Conservation (phyloP, 92 coral and sea anemone species). For the Palythoa heliodiscus region DNA sequence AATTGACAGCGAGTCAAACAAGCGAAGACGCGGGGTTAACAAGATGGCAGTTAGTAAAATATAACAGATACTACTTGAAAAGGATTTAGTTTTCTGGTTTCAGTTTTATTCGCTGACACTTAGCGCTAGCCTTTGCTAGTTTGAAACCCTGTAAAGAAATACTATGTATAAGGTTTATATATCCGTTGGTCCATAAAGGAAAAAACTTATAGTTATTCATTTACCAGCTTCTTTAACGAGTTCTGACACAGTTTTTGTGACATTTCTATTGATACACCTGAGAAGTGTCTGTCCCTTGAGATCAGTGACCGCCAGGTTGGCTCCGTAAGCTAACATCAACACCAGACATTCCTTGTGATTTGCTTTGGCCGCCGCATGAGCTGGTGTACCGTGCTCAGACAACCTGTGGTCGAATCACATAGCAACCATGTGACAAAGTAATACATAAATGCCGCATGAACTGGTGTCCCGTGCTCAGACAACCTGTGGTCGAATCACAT, state of each 20-base stretch:
- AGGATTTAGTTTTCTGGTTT: too few species aligned
- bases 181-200: not conserved
- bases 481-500: slow-evolving; percentile 49
- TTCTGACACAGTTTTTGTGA: slow-evolving; percentile 41
- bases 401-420: slow-evolving; percentile 49
- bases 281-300: slow-evolving; percentile 67
- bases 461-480: slow-evolving; percentile 76
- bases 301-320: slow-evolving; percentile 61
- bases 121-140: too few species aligned
- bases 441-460: slow-evolving; percentile 58
- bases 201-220: not conserved
- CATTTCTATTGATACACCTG: slow-evolving; percentile 57
- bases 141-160: too few species aligned
- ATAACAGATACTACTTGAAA: too few species aligned
- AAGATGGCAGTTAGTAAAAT: too few species aligned
- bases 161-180: too few species aligned
- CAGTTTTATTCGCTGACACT: too few species aligned
- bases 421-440: not conserved
- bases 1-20: too few species aligned
- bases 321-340: slow-evolving; percentile 71
- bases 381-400: slow-evolving; percentile 76
- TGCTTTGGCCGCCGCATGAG: slow-evolving; percentile 71
- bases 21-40: too few species aligned
- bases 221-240: slow-evolving; percentile 70
- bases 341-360: slow-evolving; percentile 63